phyloP scores from a whole-genome alignment of 2,888 invertebrate genomes.

The Galerucella nymphaeae region DNA sequence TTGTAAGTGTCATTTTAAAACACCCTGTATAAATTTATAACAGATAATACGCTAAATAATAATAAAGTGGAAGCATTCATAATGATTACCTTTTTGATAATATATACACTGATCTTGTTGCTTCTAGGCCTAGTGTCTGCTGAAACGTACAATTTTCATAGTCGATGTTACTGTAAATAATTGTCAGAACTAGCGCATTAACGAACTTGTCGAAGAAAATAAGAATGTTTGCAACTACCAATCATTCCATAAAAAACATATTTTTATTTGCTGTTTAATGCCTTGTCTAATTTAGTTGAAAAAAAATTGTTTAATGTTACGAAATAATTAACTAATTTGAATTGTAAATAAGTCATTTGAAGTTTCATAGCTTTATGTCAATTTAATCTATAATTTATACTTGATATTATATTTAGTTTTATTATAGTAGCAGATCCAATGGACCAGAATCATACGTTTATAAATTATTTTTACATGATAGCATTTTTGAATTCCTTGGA shows the following conservation, averaged over 20 bases:
- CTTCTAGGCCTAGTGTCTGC: conserved; percentile 1
- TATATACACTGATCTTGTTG: conserved; percentile 1
- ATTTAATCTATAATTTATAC: conserved; percentile 14
- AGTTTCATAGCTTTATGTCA: conserved; percentile 18
- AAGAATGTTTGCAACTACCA: conserved; percentile 10
- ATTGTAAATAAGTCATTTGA: conserved; percentile 28
- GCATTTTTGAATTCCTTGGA: too few species aligned
- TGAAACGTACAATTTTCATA: conserved; percentile 26
- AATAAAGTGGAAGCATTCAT: neutral
- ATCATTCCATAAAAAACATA: conserved; percentile 22
- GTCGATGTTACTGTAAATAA: conserved; percentile 25
- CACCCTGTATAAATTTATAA: conserved; percentile 3
- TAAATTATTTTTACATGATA: neutral
- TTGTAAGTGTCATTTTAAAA: too few species aligned
- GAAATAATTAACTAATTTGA: conserved; percentile 31
- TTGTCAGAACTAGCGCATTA: conserved; percentile 19
- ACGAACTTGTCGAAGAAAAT: conserved; percentile 9
- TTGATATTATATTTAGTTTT: conserved; percentile 10
- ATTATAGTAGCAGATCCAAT: conserved; percentile 15
- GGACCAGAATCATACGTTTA: neutral
- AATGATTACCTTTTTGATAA: conserved; percentile 3
- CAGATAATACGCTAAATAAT: neutral
- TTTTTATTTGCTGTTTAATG: conserved; percentile 19
- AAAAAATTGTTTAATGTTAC: conserved; percentile 20
- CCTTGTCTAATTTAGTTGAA: conserved; percentile 18